Conservation (phyloP, 2,888 invertebrate genomes). For the Tetragnatha montana region DNA sequence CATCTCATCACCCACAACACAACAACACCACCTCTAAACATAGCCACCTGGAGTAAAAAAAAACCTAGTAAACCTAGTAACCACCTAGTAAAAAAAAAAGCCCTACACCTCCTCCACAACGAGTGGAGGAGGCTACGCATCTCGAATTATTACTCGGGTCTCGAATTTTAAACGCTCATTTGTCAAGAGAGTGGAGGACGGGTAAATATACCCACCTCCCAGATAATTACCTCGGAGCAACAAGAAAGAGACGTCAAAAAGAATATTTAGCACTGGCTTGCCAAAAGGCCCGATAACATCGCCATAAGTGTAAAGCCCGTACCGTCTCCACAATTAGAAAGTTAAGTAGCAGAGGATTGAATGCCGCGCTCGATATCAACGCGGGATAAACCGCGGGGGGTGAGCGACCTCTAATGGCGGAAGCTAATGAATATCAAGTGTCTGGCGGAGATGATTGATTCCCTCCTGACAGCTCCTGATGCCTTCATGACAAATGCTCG, state of each 20-base stretch:
- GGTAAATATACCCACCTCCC: conserved; percentile 44
- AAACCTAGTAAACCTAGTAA: conserved; percentile 30
- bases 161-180: conserved; percentile 64
- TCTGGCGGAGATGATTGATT: conserved; percentile 36
- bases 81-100: neutral
- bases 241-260: conserved; percentile 27
- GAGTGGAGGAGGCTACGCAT: neutral
- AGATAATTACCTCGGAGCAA: conserved; percentile 45
- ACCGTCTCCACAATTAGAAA: conserved; percentile 55
- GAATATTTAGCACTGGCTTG: conserved; percentile 57
- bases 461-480: conserved; percentile 32
- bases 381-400: conserved; percentile 45
- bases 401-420: conserved; percentile 58
- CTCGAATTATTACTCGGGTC: conserved; percentile 40
- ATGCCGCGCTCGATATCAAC: conserved; percentile 35
- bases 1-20: neutral
- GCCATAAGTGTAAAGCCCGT: conserved; percentile 38
- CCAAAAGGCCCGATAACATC: conserved; percentile 58
- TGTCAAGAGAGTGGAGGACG: conserved; percentile 46
- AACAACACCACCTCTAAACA: conserved; percentile 49
- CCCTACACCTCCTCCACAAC: neutral
- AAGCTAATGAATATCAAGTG: conserved; percentile 53
- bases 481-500: conserved; percentile 38
- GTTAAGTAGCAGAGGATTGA: conserved; percentile 61
- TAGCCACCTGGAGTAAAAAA: conserved; percentile 12